Base-by-base conservation (phyloP, 2,113 vertebrate species). In the Puma concolor region DNA sequence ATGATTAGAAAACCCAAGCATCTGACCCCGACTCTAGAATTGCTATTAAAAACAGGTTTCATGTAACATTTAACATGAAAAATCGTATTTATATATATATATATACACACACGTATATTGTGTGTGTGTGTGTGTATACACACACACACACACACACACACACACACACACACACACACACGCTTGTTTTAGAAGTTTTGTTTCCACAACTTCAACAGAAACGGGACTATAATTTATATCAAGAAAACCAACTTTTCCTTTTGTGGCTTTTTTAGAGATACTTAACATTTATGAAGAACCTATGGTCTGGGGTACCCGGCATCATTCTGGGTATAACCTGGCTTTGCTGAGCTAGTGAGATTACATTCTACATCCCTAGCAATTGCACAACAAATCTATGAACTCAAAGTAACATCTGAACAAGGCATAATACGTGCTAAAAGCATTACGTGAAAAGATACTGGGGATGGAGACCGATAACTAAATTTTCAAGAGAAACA, bases 131-230 rank as follows among this genome's bases (percentile, higher is more conserved):
- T 41, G 5, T 41, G 5, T 41, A 41, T 1, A 44, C 1, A 44
- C 0, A 44, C 1, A 44, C 7, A 44, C 1, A 44, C 7, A 44
- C 7, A 57, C 1, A 63, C 1, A 63, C 27, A 36, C 36, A 44
- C 1, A 44, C 6, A 44, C 1, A 44, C 6, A 44, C 7, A 57
- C n/a, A n/a, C n/a, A n/a, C n/a, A n/a, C n/a, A n/a, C 1, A 63
- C 27, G 71, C 36, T 60, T 31, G 19, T 19, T 77, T 50, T 48
- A 41, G 21, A 54, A 67, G 13, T 7, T 33, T 31, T 31, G 36
- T 15, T 3, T 31, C 16, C 15, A 15, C 5, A 72, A 50, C 41
- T 38, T 60, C 25, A 88, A 50, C 38, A 63, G 17, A 63, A 80
- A 72, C 33, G 2, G 52, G 69, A 85, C 69, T 57, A 13, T 57